Base-by-base conservation (phyloP, 2,797 vertebrate genomes). In the Halcyon leucocephala region DNA sequence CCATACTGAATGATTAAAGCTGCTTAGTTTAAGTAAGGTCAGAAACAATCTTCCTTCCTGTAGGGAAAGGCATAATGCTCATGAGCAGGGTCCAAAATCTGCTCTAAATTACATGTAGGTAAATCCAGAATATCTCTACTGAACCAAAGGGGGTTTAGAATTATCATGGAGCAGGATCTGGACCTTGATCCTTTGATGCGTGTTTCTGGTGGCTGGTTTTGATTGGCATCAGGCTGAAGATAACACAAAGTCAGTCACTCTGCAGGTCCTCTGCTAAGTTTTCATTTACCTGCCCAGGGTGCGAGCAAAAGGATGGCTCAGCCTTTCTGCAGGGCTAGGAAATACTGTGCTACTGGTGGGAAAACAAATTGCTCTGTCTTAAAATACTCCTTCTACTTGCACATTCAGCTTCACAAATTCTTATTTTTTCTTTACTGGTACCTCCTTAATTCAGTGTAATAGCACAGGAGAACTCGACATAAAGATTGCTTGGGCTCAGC, bases 11-110 rank as follows among this genome's bases (percentile, higher is more conserved):
- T 6, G 96, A 98, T 97, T 98, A 98, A 98, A 98, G 97, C 97
- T 94, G 94, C 98, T 98, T 98, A 97, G 96, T 97, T 97, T 97
- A 97, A 98, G 97, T 87, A 94, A 97, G 97, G 98, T 97, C 97
- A 97, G 96, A 96, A 96, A 93, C 97, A 98, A 97, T 98, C 97
- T 98, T 97, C 73, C 95, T 95, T 97, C 96, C 97, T 94, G 88
- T 72, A 94, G 93, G 66, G 95, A 96, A 96, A 95, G 82, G 92
- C 97, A 95, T 98, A 97, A 98, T 96, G 96, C 97, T 96, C 97
- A 79, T 66, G 61, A 95, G 87, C 89, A 80, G 95, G 91, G 84
- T 57, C 91, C 88, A 96, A 96, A 95, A 94, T 94, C 96, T 93
- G 93, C 82, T 97, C 94, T 94, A 87, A 96, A 94, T 97, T 97